Conservation (phyloP, 1,140 invertebrate genomes). For the Drosophila watanabei region DNA sequence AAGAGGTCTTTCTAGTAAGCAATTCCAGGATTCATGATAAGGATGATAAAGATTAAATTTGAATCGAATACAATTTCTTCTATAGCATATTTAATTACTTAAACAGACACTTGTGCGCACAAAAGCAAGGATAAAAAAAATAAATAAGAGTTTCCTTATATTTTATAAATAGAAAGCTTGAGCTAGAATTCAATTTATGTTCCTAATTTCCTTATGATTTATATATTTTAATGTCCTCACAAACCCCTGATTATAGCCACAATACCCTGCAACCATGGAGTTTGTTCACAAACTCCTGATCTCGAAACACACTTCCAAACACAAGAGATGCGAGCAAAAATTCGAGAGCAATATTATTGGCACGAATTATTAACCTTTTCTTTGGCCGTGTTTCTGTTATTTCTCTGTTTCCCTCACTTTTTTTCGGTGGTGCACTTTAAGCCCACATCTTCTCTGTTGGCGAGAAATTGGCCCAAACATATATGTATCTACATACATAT, state of each 20-base stretch:
- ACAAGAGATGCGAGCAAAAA: conserved; percentile 56
- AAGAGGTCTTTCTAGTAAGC: background rate
- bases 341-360: conserved; percentile 62
- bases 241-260: background rate
- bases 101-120: too few relatives aligned
- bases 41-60: background rate
- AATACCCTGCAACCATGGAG: background rate
- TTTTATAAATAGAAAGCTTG: background rate
- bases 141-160: background rate
- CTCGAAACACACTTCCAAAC: conserved; percentile 73
- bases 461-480: conserved; percentile 54
- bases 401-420: conserved; percentile 24
- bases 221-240: background rate
- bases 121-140: too few relatives aligned
- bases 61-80: background rate
- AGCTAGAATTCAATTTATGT: background rate
- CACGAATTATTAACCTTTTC: conserved; percentile 64
- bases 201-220: background rate
- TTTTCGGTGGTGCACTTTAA: conserved; percentile 55
- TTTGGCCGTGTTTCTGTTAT: conserved; percentile 38
- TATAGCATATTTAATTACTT: too few relatives aligned
- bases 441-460: conserved; percentile 47
- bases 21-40: background rate
- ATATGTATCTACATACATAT: background rate
- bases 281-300: conserved; percentile 38